These are phyloP conservation scores for Lucilia sericata DNA, from an alignment of 1,140 invertebrate species.

Conservation along the genomic window DNA sequence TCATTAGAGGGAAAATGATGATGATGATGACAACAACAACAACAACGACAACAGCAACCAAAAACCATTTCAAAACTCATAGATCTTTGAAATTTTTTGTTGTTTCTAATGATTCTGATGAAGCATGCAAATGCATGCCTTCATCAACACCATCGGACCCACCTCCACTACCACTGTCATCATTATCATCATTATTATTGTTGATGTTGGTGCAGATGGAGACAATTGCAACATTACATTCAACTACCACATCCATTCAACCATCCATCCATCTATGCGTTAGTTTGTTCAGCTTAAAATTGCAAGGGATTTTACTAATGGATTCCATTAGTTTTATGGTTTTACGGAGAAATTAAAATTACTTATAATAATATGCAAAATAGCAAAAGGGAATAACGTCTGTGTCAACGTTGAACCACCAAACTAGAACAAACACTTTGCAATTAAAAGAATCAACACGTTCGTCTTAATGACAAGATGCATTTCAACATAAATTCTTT, in stretches of 20 bases:
- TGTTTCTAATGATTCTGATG: conserved; percentile 3
- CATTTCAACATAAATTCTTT: background rate
- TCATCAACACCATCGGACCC: background rate
- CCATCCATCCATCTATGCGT: background rate
- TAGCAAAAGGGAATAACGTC: background rate
- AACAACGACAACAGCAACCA: background rate
- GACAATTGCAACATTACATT: background rate
- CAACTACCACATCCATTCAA: background rate
- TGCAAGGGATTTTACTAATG: conserved; percentile 16
- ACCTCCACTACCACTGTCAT: background rate
- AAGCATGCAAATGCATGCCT: conserved; percentile 7
- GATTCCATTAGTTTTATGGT: conserved; percentile 26
- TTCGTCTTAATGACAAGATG: background rate
- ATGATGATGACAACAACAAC: background rate
- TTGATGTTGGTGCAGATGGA: background rate
- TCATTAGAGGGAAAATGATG: conserved; percentile 23
- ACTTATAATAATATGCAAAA: conserved; percentile 26
- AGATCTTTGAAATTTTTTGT: background rate
- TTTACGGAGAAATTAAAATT: conserved; percentile 24
- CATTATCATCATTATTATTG: background rate
- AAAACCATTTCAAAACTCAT: background rate
- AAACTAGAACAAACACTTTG: conserved; percentile 13
- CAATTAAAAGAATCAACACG: conserved; percentile 29
- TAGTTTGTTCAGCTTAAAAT: background rate
- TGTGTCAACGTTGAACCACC: background rate